Conservation (phyloP, 2,797 vertebrate genomes). For the Sebastes minor region DNA sequence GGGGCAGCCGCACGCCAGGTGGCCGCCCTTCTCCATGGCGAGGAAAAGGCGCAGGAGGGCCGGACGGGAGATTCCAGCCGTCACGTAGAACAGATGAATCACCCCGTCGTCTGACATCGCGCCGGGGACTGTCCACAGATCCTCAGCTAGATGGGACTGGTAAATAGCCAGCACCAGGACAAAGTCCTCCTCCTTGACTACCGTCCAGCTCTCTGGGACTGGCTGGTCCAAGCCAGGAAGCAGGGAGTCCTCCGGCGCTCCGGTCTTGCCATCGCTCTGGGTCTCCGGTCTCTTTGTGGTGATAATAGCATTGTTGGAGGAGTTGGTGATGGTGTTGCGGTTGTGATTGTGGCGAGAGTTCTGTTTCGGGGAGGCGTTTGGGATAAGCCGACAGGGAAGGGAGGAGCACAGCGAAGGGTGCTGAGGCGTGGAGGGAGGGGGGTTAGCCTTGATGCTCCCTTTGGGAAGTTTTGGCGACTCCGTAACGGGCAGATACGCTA, state of each 20-base stretch:
- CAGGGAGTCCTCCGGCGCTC: conserved; percentile 76
- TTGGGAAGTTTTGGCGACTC: conserved; percentile 52
- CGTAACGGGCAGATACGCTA: conserved; percentile 86
- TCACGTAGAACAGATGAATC: conserved; percentile 92
- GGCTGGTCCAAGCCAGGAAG: conserved; percentile 87
- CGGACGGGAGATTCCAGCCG: conserved; percentile 87
- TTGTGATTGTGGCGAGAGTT: conserved; percentile 43
- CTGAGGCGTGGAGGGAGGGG: conserved; percentile 42
- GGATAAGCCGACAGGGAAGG: conserved; percentile 61
- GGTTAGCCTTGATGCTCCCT: conserved; percentile 16
- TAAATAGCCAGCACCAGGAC: conserved; percentile 89
- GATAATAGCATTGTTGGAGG: conserved; percentile 54
- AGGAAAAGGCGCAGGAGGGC: conserved; percentile 90
- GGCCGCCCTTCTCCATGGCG: conserved; percentile 92
- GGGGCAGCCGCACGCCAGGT: conserved; percentile 86
- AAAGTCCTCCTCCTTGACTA: conserved; percentile 89
- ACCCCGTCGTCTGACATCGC: conserved; percentile 81
- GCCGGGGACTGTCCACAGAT: conserved; percentile 85
- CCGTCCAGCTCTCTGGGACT: conserved; percentile 88
- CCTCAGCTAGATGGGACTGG: conserved; percentile 92
- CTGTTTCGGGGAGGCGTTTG: conserved; percentile 59
- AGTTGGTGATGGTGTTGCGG: conserved; percentile 65
- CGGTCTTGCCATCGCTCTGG: conserved; percentile 12
- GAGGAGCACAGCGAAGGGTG: conserved; percentile 66
- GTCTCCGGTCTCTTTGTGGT: conserved; percentile 42